phyloP scores from a whole-genome alignment of 2,888 invertebrate species.

The Hemicrepidius hirtus region DNA sequence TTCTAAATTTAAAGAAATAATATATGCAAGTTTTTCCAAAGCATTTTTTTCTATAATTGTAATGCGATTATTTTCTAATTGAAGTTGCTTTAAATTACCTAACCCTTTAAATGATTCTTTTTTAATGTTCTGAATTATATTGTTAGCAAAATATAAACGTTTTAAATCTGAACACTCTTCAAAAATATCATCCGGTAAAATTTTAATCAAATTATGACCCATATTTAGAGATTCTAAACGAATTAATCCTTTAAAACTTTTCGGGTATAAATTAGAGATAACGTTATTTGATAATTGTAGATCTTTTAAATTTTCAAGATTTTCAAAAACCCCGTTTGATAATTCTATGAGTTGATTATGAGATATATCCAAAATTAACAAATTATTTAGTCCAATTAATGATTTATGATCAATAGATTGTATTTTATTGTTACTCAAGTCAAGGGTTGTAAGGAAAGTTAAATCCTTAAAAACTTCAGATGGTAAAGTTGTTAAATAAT shows the following conservation, averaged over 20 bases:
- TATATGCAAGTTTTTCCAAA: neutral
- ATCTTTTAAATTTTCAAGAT: neutral
- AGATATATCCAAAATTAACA: constrained; percentile 9
- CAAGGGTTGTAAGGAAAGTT: neutral
- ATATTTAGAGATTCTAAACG: constrained; percentile 17
- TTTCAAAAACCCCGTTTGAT: constrained; percentile 6
- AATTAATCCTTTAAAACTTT: constrained; percentile 9
- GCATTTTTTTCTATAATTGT: neutral
- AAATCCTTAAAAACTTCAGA: constrained; percentile 20
- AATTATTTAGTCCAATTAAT: constrained; percentile 11
- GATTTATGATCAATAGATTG: neutral
- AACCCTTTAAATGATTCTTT: constrained; percentile 5
- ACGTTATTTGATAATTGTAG: neutral
- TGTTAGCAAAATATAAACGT: neutral
- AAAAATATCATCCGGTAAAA: constrained; percentile 1
- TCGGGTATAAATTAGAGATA: neutral
- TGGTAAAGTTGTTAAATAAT: constrained; percentile 13
- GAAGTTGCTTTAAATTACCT: constrained; percentile 29
- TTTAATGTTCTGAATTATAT: constrained; percentile 7
- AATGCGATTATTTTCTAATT: constrained; percentile 16
- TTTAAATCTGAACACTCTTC: neutral
- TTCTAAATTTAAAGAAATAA: constrained; percentile 5
- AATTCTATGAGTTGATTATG: constrained; percentile 25
- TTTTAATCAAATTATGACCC: constrained; percentile 6
- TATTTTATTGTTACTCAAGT: constrained; percentile 24